These are phyloP conservation scores for Scaptodrosophila latifasciaeformis DNA, from an alignment of 2,888 invertebrate genomes.

Conservation along the genomic window DNA sequence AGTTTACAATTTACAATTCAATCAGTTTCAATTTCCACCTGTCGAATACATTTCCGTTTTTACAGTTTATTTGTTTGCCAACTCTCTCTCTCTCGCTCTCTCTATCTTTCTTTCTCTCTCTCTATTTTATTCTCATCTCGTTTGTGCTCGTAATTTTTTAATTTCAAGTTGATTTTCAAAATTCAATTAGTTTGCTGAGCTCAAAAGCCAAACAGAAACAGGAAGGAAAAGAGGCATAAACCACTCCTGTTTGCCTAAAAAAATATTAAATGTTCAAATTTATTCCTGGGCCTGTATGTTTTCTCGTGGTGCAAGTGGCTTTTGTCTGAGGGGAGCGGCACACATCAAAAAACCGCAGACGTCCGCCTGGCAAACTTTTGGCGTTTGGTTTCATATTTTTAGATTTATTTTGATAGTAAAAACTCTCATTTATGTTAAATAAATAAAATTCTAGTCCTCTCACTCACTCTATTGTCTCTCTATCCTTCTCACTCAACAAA, in stretches of 20 bases:
- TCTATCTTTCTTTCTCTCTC: too few relatives aligned
- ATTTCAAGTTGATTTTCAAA: conserved; percentile 56
- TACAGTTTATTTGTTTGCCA: conserved; percentile 49
- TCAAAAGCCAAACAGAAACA: neutral
- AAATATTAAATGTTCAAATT: too few relatives aligned
- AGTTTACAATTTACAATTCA: conserved; percentile 64
- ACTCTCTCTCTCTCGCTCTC: too few relatives aligned
- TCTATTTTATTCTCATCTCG: too few relatives aligned
- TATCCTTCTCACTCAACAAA: neutral
- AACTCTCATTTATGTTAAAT: too few relatives aligned
- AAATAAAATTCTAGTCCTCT: neutral
- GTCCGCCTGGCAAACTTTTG: too few relatives aligned
- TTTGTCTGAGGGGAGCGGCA: neutral
- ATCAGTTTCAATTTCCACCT: conserved; percentile 66
- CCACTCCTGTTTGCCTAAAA: conserved; percentile 1
- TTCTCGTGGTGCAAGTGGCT: too few relatives aligned
- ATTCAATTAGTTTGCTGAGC: conserved; percentile 55
- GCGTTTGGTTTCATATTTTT: too few relatives aligned
- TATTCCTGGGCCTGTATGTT: neutral
- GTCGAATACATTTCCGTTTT: conserved; percentile 63
- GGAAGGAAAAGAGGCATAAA: conserved; percentile 28
- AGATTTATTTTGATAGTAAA: too few relatives aligned
- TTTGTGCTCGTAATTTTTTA: conserved; percentile 54
- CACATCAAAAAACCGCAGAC: conserved; percentile 26
- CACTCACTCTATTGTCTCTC: neutral